Conservation (phyloP, 2,113 vertebrate species). For the Emydura subglobosa region DNA sequence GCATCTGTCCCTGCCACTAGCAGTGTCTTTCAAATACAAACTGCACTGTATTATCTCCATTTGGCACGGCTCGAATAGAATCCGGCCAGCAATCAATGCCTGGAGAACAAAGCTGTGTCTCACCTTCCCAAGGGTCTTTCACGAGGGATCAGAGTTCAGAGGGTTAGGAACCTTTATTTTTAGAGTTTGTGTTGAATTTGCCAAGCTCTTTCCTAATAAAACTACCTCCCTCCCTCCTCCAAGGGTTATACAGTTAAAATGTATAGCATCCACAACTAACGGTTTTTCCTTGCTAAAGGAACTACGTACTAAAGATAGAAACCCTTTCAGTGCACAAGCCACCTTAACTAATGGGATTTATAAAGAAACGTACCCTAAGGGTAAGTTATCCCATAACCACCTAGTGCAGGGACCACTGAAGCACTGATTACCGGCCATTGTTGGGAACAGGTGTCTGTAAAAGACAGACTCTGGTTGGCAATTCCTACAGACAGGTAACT, state of each 20-base stretch:
- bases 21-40: constrained; percentile 23
- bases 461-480: background rate
- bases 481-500: background rate
- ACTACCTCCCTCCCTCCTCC: background rate
- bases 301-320: background rate
- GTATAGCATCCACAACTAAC: background rate
- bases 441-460: background rate
- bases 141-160: background rate
- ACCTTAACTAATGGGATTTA: background rate
- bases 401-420: background rate
- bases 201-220: background rate
- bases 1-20: background rate
- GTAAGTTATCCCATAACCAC: background rate
- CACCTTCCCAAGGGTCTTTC: background rate
- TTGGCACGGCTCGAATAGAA: background rate
- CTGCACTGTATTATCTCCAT: background rate
- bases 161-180: background rate
- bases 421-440: rapidly evolving
- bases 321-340: background rate
- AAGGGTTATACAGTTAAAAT: background rate
- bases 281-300: background rate
- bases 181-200: background rate
- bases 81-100: background rate
- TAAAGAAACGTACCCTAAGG: background rate
- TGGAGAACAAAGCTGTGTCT: background rate